Percentiles rank a stretch among this genome's conserved stretches.
Evolutionary conservation across 2,113 vertebrate species (phyloP).

Genomic region (Arizona elegans): DNA sequence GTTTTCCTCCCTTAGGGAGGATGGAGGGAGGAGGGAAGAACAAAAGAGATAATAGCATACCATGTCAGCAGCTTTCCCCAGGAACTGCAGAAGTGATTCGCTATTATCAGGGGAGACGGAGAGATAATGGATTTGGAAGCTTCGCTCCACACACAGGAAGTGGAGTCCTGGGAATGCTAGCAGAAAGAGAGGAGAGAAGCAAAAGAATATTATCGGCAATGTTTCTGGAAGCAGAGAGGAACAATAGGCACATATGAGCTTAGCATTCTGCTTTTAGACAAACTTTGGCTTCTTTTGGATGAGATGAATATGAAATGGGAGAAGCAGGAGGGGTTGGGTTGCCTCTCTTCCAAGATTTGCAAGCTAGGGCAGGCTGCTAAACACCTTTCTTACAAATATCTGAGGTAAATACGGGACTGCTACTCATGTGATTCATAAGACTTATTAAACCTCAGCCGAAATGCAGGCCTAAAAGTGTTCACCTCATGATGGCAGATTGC

Average conservation of each 20-base stretch:
- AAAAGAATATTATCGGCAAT: conserved; percentile 22
- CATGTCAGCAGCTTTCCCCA: conserved; percentile 53
- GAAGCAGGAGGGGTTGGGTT: neutral
- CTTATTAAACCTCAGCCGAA: neutral
- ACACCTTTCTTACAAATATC: neutral
- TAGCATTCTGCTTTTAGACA: neutral
- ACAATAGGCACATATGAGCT: neutral
- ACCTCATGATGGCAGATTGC: neutral
- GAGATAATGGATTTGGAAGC: conserved; percentile 46
- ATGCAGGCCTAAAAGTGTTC: neutral
- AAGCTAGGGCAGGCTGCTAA: neutral
- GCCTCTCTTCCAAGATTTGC: neutral
- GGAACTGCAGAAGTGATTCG: conserved; percentile 54
- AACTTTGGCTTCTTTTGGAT: neutral
- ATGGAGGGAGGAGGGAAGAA: conserved; percentile 55
- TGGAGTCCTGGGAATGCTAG: conserved; percentile 39
- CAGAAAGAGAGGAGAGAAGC: conserved; percentile 3
- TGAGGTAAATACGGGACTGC: neutral
- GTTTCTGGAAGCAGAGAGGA: neutral
- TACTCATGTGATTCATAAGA: neutral
- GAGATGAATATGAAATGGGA: neutral
- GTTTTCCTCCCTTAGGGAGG: conserved; percentile 57
- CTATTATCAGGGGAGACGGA: conserved; percentile 46
- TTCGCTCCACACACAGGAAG: conserved; percentile 37
- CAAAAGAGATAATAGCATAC: conserved; percentile 51